Evolutionary conservation across 2,113 vertebrate species (phyloP), one percentile per base, ranked within the genome.

Genomic region (Daboia siamensis): DNA sequence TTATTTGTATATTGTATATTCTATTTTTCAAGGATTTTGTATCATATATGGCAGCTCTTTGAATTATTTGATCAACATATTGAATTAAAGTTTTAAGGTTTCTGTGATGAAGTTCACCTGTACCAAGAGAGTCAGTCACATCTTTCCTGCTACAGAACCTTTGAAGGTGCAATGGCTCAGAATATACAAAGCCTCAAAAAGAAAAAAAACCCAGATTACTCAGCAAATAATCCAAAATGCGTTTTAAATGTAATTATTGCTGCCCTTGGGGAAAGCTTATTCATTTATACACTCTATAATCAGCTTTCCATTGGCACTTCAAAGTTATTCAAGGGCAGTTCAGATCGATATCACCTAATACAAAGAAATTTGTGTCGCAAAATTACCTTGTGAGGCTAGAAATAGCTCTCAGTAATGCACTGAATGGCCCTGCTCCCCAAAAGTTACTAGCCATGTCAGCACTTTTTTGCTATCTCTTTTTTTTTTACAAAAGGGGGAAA

Each of bases 331-430:
- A 64, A 91, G 48, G 56, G 84, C 29, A 87, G 29, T 46, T 21
- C 33, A 52, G 57, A 55, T 88, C 91, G 74, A 74, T 69, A 55
- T 17, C 64, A 10, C 87, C 57, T 91, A 21, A 74, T 0, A 20
- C 48, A 88, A 54, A 80, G 33, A 21, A 57, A 33, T 64, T 23
- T 80, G 74, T 89, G 88, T 64, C 91, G 89, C 92, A 4, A 46
- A 57, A 52, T 80, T 89, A 92, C 56, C 64, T 21, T 90, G 87
- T 44, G 39, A 51, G 55, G 24, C 9, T 84, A 59, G 69, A 90
- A 90, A 57, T 26, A 61, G 48, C 88, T 10, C 90, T 13, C 89
- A 92, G 91, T 64, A 94, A 89, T 0, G 93, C 93, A 88, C 91
- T 87, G 91, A 93, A 93, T 89, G 93, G 91, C 44, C 85, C 24